Percentiles rank a stretch among this genome's conserved stretches.
phyloP scores from a whole-genome alignment of 2,113 vertebrate genomes.

The Deroptyus accipitrinus region DNA sequence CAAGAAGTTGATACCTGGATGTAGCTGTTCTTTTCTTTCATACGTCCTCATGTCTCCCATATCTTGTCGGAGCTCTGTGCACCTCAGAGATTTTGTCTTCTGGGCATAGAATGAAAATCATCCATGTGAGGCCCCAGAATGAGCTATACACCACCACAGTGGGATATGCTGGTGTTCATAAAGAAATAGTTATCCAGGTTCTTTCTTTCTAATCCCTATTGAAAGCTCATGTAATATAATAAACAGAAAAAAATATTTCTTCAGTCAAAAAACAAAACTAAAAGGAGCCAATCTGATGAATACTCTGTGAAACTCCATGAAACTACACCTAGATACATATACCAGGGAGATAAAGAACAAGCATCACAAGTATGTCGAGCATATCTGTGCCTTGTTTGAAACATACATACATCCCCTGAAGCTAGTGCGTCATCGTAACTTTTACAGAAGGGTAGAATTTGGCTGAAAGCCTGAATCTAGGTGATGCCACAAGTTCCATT shows the following conservation, averaged over 20 bases:
- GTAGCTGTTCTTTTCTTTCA: not conserved
- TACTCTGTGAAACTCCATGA: not conserved
- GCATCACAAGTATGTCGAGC: fast-evolving
- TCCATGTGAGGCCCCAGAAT: not conserved
- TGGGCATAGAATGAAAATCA: not conserved
- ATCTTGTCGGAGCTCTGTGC: not conserved
- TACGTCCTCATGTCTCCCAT: not conserved
- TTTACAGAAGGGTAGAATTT: not conserved
- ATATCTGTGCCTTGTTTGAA: not conserved
- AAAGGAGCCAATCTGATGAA: not conserved
- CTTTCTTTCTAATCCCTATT: not conserved
- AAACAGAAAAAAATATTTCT: not conserved
- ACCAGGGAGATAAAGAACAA: not conserved
- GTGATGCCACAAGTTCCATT: conserved; percentile 1
- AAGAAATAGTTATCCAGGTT: not conserved
- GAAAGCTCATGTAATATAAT: not conserved
- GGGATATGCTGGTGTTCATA: not conserved
- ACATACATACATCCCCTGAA: not conserved
- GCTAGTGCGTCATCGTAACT: not conserved
- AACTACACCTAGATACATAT: not conserved
- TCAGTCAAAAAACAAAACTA: not conserved
- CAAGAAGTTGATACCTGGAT: not conserved
- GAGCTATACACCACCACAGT: not conserved
- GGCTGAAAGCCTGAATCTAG: not conserved
- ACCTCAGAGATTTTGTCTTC: not conserved